phyloP scores from a whole-genome alignment of 1,140 invertebrate species.

The Pachypsylla venusta region DNA sequence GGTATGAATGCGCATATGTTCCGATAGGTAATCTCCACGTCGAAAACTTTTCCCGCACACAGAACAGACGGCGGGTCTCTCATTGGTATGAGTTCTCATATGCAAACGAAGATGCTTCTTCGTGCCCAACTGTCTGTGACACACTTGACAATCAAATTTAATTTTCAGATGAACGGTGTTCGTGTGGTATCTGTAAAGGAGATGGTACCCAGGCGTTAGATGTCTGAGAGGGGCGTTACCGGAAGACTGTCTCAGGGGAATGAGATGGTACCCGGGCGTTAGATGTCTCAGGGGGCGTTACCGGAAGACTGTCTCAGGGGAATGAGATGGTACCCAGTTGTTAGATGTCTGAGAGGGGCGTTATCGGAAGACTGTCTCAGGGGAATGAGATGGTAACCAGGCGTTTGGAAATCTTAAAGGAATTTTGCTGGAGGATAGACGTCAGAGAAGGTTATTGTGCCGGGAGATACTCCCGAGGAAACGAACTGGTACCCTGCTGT shows the following conservation, averaged over 20 bases:
- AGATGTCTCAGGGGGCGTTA: too few species aligned
- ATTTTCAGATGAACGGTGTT: neutral
- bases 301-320: too few species aligned
- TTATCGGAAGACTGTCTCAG: too few species aligned
- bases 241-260: too few species aligned
- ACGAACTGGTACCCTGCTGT: too few species aligned
- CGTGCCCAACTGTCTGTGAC: slow-evolving; percentile 7
- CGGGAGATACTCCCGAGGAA: too few species aligned
- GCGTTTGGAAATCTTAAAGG: too few species aligned
- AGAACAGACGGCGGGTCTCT: slow-evolving; percentile 38
- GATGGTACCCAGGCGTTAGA: neutral
- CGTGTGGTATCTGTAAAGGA: neutral
- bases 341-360: too few species aligned
- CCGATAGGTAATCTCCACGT: slow-evolving; percentile 42
- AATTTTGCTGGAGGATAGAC: too few species aligned
- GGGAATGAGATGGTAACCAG: neutral
- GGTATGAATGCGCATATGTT: slow-evolving; percentile 34
- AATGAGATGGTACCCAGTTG: neutral
- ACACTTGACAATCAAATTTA: slow-evolving; percentile 13
- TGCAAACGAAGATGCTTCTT: slow-evolving; percentile 12
- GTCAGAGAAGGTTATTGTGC: too few species aligned
- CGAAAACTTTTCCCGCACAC: slow-evolving; percentile 47
- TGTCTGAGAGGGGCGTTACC: too few species aligned
- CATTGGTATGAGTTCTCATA: slow-evolving; percentile 15
- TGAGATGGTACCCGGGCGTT: neutral